Percentiles rank a stretch among this genome's conserved stretches.
These are phyloP conservation scores for Phthorimaea operculella DNA, from an alignment of 1,140 invertebrate genomes.

Conservation along the genomic window DNA sequence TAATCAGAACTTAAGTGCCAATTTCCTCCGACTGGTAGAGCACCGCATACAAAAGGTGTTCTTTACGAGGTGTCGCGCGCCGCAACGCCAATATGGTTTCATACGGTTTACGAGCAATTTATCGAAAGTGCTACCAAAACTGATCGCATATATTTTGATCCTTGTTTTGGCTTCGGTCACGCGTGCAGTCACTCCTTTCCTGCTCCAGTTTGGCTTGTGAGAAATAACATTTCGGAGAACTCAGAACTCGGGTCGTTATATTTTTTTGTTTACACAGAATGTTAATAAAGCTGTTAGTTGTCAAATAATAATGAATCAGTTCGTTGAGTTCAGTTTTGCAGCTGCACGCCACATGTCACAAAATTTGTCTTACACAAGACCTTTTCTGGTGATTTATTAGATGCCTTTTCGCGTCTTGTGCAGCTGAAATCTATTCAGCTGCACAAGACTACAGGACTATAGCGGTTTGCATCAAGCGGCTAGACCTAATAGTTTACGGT, in stretches of 20 bases:
- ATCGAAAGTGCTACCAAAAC: constrained; percentile 36
- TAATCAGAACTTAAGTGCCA: too few species aligned
- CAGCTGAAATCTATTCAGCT: too few species aligned
- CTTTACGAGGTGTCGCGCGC: constrained; percentile 33
- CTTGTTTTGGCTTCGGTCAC: constrained; percentile 53
- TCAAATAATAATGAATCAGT: constrained; percentile 18
- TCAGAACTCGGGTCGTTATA: neutral
- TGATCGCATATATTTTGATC: constrained; percentile 34
- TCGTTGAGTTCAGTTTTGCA: constrained; percentile 24
- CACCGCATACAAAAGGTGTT: constrained; percentile 2
- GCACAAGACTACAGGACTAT: too few species aligned
- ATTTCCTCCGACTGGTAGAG: neutral
- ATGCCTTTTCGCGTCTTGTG: neutral
- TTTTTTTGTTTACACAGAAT: constrained; percentile 6
- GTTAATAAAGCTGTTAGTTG: constrained; percentile 13
- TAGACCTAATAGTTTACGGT: too few species aligned
- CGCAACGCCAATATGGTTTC: constrained; percentile 21
- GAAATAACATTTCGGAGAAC: constrained; percentile 2
- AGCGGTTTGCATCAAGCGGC: too few species aligned
- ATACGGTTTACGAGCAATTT: constrained; percentile 29
- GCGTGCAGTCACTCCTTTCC: constrained; percentile 17
- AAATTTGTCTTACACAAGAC: constrained; percentile 43
- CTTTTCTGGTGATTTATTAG: constrained; percentile 44
- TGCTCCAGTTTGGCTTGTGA: neutral
- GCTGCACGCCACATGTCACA: constrained; percentile 46